These are phyloP conservation scores for Amaurobius ferox DNA, from an alignment of 2,888 invertebrate genomes.

Conservation along the genomic window DNA sequence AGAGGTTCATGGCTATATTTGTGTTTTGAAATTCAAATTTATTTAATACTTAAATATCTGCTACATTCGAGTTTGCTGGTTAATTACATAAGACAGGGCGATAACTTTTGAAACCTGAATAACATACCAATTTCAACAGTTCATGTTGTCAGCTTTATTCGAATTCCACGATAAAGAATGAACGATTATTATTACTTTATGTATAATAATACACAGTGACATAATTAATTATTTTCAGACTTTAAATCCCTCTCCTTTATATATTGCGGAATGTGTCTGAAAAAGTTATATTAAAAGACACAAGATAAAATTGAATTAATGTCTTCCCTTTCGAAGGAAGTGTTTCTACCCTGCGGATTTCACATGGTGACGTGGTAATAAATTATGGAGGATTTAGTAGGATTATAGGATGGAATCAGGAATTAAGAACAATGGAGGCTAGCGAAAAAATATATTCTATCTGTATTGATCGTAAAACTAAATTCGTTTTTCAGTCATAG, in stretches of 20 bases:
- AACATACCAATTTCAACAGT: no score
- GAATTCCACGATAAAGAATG: no score
- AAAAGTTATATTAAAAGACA: background rate
- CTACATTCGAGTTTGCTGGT: no score
- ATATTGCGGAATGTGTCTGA: background rate
- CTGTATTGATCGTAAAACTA: background rate
- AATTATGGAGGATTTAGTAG: conserved; percentile 17
- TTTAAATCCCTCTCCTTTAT: background rate
- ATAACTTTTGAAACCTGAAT: no score
- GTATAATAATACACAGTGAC: background rate
- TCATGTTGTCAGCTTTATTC: no score
- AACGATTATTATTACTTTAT: no score
- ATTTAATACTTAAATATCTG: no score
- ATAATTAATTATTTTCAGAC: conserved; percentile 5
- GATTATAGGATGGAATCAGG: conserved; percentile 16
- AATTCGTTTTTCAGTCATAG: background rate
- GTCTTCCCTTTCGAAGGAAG: background rate
- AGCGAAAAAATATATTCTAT: background rate
- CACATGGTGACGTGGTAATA: background rate
- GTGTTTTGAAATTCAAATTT: no score
- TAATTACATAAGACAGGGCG: no score
- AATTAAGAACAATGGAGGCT: background rate
- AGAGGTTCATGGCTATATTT: no score
- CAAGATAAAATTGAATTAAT: conserved; percentile 13
- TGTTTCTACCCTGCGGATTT: background rate